Evolutionary conservation across 2,797 vertebrate species (phyloP).

Genomic region (Pristis pectinata): DNA sequence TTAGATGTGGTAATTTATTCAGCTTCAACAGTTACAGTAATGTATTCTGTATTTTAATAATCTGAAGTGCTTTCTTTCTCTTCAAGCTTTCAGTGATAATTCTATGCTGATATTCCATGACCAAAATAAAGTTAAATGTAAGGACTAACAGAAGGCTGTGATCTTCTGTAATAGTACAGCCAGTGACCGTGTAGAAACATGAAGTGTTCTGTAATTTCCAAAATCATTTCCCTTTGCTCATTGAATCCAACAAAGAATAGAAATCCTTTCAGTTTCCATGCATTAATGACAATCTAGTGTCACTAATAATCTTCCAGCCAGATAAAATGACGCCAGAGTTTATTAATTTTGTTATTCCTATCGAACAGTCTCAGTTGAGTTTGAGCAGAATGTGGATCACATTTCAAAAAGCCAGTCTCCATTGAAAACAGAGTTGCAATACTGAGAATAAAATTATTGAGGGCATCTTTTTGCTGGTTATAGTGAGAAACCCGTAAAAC

Average conservation of each 20-base stretch:
- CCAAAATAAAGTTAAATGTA: neutral
- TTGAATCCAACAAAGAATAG: neutral
- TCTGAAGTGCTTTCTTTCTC: neutral
- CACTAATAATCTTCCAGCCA: neutral
- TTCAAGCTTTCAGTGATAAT: neutral
- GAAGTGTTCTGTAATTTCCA: neutral
- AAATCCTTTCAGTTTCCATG: conserved; percentile 6
- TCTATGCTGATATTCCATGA: neutral
- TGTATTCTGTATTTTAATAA: neutral
- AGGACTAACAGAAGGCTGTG: neutral
- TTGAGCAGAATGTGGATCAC: neutral
- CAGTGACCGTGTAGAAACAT: neutral
- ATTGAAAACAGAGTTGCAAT: no score
- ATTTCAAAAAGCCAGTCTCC: neutral
- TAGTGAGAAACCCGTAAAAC: neutral
- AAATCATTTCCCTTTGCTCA: conserved; percentile 17
- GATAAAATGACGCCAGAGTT: neutral
- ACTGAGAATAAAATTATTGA: neutral
- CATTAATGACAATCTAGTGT: neutral
- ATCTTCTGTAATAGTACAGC: neutral
- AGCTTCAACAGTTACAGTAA: neutral
- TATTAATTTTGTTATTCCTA: neutral
- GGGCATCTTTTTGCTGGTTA: neutral
- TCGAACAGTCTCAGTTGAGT: neutral
- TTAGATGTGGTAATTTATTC: conserved; percentile 2